phyloP scores from a whole-genome alignment of 2,888 invertebrate species.

The Caenorhabditis becei region DNA sequence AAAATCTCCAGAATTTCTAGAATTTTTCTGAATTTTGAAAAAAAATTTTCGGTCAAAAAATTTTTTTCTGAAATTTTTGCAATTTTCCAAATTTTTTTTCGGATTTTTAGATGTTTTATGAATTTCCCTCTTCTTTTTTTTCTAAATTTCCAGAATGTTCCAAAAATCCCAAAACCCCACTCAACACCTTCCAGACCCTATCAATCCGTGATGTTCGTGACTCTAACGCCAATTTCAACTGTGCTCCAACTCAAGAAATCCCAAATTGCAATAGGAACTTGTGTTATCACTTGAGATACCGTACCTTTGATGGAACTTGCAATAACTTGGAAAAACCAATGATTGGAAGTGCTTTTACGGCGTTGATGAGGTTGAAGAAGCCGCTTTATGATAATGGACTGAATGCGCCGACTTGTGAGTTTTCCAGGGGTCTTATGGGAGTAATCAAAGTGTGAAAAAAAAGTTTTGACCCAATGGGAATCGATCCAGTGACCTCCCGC shows the following conservation, averaged over 20 bases:
- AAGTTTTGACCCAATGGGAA: not conserved
- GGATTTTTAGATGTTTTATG: no score
- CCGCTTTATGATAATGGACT: constrained; percentile 80
- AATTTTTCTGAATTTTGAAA: no score
- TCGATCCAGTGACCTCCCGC: no score
- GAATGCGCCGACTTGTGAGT: constrained; percentile 79
- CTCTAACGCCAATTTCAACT: constrained; percentile 79
- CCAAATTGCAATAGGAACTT: constrained; percentile 78
- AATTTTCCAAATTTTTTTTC: no score
- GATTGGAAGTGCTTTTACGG: constrained; percentile 79
- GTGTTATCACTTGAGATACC: constrained; percentile 79
- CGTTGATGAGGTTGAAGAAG: constrained; percentile 77
- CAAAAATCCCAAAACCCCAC: no score
- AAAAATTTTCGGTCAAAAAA: no score
- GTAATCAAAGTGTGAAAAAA: no score
- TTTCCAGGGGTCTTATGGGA: not conserved
- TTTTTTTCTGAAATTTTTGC: no score
- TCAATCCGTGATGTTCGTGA: constrained; percentile 79
- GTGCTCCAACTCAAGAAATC: constrained; percentile 74
- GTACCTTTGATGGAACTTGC: constrained; percentile 81
- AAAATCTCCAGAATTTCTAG: no score
- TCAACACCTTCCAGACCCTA: constrained; percentile 68
- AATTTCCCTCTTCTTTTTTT: no score
- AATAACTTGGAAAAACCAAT: constrained; percentile 80
- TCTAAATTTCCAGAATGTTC: no score